Conservation (phyloP, 2,797 vertebrate genomes). For the Epinephelus awoara region DNA sequence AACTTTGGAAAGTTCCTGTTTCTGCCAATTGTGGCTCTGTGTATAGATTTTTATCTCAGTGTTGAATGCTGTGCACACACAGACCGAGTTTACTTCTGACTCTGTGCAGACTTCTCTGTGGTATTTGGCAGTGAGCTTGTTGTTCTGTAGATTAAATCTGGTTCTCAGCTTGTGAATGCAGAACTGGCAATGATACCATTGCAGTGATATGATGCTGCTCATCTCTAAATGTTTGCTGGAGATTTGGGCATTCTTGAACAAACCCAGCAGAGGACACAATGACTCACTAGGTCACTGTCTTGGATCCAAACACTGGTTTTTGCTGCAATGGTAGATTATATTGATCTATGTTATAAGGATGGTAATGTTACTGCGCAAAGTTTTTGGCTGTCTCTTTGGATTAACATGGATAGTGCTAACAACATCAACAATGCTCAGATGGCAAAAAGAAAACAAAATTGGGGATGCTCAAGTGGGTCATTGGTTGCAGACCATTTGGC, state of each 20-base stretch:
- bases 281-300: conserved; percentile 24
- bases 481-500: conserved; percentile 61
- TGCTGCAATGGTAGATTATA: conserved; percentile 17
- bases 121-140: conserved; percentile 71
- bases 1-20: conserved; percentile 55
- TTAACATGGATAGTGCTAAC: conserved; percentile 21
- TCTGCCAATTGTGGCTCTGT: conserved; percentile 51
- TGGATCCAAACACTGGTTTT: conserved; percentile 29
- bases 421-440: conserved; percentile 27
- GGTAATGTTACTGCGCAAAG: neutral
- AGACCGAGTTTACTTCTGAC: conserved; percentile 51
- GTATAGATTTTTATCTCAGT: conserved; percentile 51
- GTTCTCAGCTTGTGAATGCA: conserved; percentile 50
- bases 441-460: conserved; percentile 55
- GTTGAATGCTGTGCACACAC: conserved; percentile 34
- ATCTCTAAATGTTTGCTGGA: conserved; percentile 36
- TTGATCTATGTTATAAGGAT: conserved; percentile 1
- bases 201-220: conserved; percentile 41
- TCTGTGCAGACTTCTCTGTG: conserved; percentile 60
- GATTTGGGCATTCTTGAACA: conserved; percentile 39
- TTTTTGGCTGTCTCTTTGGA: conserved; percentile 11
- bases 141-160: conserved; percentile 72
- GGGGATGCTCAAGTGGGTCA: conserved; percentile 59
- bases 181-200: conserved; percentile 35
- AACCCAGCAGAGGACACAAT: conserved; percentile 21